phyloP scores from a whole-genome alignment of 2,797 vertebrate genomes.

The Percopsis omiscomaycus region DNA sequence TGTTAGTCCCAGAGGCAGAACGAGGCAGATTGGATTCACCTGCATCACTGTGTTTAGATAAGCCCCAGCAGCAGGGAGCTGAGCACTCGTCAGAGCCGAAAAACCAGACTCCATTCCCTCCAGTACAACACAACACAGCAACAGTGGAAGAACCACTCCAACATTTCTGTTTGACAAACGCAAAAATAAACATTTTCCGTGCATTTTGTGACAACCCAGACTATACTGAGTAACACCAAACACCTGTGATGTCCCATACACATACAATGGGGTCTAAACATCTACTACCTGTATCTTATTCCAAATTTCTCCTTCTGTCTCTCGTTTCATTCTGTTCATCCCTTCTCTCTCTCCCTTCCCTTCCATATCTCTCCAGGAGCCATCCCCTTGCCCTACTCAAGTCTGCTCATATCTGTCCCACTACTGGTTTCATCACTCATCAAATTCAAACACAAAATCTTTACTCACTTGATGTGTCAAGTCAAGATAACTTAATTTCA shows the following conservation, averaged over 20 bases:
- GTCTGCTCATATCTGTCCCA: too few species aligned
- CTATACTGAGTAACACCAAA: too few species aligned
- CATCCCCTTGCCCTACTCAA: too few species aligned
- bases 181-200: constrained; percentile 15
- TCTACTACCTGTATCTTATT: neutral
- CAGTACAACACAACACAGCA: constrained; percentile 48
- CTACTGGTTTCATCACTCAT: too few species aligned
- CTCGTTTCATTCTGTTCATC: neutral
- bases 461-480: too few species aligned
- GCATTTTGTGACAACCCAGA: neutral
- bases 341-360: neutral
- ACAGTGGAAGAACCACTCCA: constrained; percentile 34
- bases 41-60: constrained; percentile 52
- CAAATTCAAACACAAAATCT: too few species aligned
- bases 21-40: constrained; percentile 60
- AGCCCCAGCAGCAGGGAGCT: constrained; percentile 50
- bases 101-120: constrained; percentile 43
- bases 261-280: too few species aligned
- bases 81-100: constrained; percentile 52
- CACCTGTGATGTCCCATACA: too few species aligned
- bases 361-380: neutral
- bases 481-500: too few species aligned
- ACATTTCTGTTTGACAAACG: neutral
- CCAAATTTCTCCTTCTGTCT: neutral
- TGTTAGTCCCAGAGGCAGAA: constrained; percentile 15